These are phyloP conservation scores for Drosophila hydei DNA, from an alignment of 1,140 invertebrate species.

Conservation along the genomic window DNA sequence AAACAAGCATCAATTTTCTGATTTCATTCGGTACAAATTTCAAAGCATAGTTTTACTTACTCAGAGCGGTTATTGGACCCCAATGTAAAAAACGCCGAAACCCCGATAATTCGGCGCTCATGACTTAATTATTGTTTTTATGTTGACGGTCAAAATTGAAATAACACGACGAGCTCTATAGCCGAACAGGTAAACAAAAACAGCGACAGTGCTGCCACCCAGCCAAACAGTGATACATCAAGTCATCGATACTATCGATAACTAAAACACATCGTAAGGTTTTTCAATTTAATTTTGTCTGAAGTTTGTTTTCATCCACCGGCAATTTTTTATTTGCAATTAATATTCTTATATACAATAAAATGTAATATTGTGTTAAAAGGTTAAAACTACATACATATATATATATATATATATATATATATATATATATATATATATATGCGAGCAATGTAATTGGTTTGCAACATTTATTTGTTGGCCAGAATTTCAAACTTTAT, in stretches of 20 bases:
- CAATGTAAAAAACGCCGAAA: slow-evolving; percentile 89
- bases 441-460: not conserved
- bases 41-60: slow-evolving; percentile 84
- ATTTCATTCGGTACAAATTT: not conserved
- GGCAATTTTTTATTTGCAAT: not conserved
- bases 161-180: slow-evolving; percentile 27
- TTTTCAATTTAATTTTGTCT: not conserved
- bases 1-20: not conserved
- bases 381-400: not conserved
- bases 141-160: slow-evolving; percentile 45
- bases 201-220: slow-evolving; percentile 28
- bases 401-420: not conserved
- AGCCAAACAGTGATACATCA: not conserved
- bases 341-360: slow-evolving; percentile 13
- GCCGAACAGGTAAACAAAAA: slow-evolving; percentile 47
- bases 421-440: not conserved
- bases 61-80: slow-evolving; percentile 91
- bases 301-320: not conserved
- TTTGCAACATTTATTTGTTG: slow-evolving; percentile 64
- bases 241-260: slow-evolving; percentile 31
- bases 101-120: slow-evolving; percentile 69
- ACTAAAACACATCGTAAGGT: not conserved
- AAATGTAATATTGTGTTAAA: slow-evolving; percentile 1
- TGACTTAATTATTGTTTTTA: slow-evolving; percentile 40
- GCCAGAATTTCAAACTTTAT: slow-evolving; percentile 81